Conservation (phyloP, 2,888 invertebrate genomes). For the Nomada ferruginata region DNA sequence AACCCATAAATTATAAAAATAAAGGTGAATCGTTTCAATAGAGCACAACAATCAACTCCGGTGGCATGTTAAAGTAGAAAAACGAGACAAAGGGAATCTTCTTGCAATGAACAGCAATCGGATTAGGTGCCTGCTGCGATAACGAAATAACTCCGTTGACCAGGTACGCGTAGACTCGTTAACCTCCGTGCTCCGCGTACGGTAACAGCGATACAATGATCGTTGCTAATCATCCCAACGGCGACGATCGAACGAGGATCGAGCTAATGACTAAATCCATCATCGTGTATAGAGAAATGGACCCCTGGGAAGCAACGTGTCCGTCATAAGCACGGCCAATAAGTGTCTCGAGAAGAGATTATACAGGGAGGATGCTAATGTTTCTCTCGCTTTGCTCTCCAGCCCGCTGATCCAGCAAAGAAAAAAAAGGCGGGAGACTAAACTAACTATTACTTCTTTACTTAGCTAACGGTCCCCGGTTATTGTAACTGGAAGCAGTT, state of each 20-base stretch:
- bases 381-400: neutral
- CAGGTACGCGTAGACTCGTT: slow-evolving; percentile 71
- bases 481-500: slow-evolving; percentile 37
- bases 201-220: slow-evolving; percentile 65
- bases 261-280: slow-evolving; percentile 67
- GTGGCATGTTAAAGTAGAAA: too few species aligned
- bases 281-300: slow-evolving; percentile 46
- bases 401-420: too few species aligned
- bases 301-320: slow-evolving; percentile 47
- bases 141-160: slow-evolving; percentile 74
- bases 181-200: slow-evolving; percentile 69
- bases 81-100: too few species aligned
- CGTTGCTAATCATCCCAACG: slow-evolving; percentile 61
- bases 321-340: slow-evolving; percentile 47
- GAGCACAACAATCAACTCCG: too few species aligned
- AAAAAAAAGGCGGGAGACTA: slow-evolving; percentile 1
- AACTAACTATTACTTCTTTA: slow-evolving; percentile 25
- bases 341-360: slow-evolving; percentile 46
- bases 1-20: too few species aligned
- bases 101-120: too few species aligned
- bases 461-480: slow-evolving; percentile 24
- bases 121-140: slow-evolving; percentile 68
- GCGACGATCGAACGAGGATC: slow-evolving; percentile 64
- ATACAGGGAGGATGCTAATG: slow-evolving; percentile 1
- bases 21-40: too few species aligned